Evolutionary conservation across 2,888 invertebrate genomes (phyloP).

Genomic region (Eulithis testata): DNA sequence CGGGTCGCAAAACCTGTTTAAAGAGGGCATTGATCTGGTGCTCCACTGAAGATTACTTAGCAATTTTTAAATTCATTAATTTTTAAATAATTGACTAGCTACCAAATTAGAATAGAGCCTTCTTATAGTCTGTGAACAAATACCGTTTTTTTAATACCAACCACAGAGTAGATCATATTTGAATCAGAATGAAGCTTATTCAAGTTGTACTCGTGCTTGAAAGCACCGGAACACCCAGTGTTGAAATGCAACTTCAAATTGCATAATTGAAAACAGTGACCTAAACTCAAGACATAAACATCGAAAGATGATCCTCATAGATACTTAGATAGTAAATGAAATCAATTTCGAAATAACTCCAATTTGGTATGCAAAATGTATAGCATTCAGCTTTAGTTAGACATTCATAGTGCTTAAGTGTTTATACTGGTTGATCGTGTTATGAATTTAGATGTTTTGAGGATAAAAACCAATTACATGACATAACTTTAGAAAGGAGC

Average conservation of each 20-base stretch:
- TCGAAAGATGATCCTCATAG: conserved; percentile 3
- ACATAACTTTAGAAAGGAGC: conserved; percentile 49
- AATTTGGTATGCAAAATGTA: conserved; percentile 12
- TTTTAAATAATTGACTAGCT: background rate
- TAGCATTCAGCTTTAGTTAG: background rate
- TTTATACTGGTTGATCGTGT: conserved; percentile 12
- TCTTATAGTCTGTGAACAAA: too few relatives aligned
- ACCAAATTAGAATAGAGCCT: background rate
- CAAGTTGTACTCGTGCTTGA: too few relatives aligned
- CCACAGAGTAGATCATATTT: too few relatives aligned
- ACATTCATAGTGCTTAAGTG: background rate
- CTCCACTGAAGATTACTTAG: conserved; percentile 8
- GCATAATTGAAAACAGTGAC: background rate
- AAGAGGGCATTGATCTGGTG: conserved; percentile 17
- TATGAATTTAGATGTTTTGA: conserved; percentile 8
- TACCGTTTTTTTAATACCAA: too few relatives aligned
- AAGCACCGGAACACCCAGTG: background rate
- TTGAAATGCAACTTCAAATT: background rate
- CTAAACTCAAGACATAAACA: background rate
- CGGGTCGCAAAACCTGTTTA: conserved; percentile 14
- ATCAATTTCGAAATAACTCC: conserved; percentile 7
- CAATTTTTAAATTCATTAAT: conserved; percentile 2
- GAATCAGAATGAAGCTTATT: too few relatives aligned
- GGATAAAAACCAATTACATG: conserved; percentile 25
- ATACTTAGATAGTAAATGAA: background rate